Evolutionary conservation across 2,113 vertebrate species (phyloP), one percentile per base, ranked within the genome.

Genomic region (Gnathonemus longibarbis): DNA sequence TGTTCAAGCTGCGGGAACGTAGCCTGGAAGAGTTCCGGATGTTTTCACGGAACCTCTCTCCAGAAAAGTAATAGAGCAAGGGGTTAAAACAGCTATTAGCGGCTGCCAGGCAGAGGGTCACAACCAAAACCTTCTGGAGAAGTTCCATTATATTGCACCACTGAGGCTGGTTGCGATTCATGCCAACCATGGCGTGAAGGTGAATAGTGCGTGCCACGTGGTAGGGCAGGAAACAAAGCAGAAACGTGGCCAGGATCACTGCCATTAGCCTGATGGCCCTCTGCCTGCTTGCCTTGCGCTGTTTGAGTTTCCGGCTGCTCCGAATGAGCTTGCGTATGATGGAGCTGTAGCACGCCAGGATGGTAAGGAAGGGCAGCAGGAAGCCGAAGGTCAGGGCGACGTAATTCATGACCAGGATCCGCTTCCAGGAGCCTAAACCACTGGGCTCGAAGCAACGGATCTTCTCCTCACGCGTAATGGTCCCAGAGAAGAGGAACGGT

Each of bases 221-320:
- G 45, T 96, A 96, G 11, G 96, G 96, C 90, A 95, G 90, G 0
- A 96, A 96, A 91, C 95, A 95, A 21, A 96, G n/a, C 83, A 95
- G 93, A 91, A 96, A 96, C 56, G 94, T 94, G 1, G 7, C 90
- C 0, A 93, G 92, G 27, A 96, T 94, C 88, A 94, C 90, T 50
- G 89, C n/a, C 3, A 96, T 91, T 88, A 96, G 90, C 48, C 84
- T 87, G 42, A 95, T 35, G 0, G 96, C 89, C 50, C 92, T 92
- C 5, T 13, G 88, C 0, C 86, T 52, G 1, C 2, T 31, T 27
- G 1, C 74, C 1, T 0, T 5, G 0, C 1, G 48, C 2, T 31
- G 31, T 2, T 21, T 42, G 11, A 19, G 2, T 0, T 0, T 31
- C 9, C 0, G 56, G 2, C 39, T 13, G 2, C 1, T 3, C 2